phyloP scores from a whole-genome alignment of 2,888 invertebrate genomes.

The Cabera pusaria region DNA sequence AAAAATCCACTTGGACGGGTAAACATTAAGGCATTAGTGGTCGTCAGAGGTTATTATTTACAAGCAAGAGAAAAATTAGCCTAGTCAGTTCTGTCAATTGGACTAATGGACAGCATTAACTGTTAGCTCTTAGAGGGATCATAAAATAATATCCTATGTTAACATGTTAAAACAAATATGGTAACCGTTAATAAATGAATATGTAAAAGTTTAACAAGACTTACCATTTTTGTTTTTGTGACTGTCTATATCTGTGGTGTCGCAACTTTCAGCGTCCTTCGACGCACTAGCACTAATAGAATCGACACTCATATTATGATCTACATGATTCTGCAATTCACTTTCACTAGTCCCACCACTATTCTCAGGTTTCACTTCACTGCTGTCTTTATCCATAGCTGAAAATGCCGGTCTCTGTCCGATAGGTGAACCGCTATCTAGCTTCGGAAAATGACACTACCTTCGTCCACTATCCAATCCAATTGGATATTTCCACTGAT shows the following conservation, averaged over 20 bases:
- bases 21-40: too few species aligned
- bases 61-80: too few species aligned
- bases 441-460: slow-evolving; percentile 16
- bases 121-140: too few species aligned
- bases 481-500: slow-evolving; percentile 44
- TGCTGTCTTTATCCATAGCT: slow-evolving; percentile 29
- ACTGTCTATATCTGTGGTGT: slow-evolving; percentile 34
- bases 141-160: too few species aligned
- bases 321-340: slow-evolving; percentile 64
- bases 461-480: slow-evolving; percentile 42
- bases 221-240: slow-evolving; percentile 42
- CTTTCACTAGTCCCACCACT: slow-evolving; percentile 34
- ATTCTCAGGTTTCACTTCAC: slow-evolving; percentile 9
- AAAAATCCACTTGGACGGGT: too few species aligned
- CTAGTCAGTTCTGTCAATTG: too few species aligned
- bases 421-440: slow-evolving; percentile 13
- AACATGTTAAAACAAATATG: too few species aligned
- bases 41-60: too few species aligned
- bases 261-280: slow-evolving; percentile 26
- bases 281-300: slow-evolving; percentile 39
- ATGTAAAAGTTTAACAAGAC: too few species aligned
- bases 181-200: too few species aligned
- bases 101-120: too few species aligned
- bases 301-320: slow-evolving; percentile 48
- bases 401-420: background rate